These are phyloP conservation scores for Myathropa florea DNA, from an alignment of 2,888 invertebrate genomes.

Conservation along the genomic window DNA sequence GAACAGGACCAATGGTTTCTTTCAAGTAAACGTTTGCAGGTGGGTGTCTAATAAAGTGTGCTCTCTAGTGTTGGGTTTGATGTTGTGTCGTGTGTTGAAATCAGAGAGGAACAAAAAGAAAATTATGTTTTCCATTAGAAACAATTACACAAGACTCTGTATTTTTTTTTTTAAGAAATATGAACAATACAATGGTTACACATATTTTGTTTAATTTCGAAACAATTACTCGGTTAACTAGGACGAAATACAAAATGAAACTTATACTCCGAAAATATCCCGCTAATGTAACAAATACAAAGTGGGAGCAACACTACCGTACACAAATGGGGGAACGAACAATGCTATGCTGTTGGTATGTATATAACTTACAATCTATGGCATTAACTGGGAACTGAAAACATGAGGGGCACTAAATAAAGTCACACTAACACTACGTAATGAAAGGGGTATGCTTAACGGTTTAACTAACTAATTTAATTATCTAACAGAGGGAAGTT, in stretches of 20 bases:
- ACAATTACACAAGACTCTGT: constrained; percentile 39
- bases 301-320: constrained; percentile 48
- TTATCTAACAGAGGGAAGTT: neutral
- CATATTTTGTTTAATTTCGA: constrained; percentile 32
- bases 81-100: constrained; percentile 12
- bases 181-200: constrained; percentile 50
- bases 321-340: neutral
- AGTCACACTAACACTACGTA: neutral
- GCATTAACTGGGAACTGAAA: neutral
- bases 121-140: constrained; percentile 18
- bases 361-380: neutral
- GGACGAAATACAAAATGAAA: constrained; percentile 58
- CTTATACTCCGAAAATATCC: constrained; percentile 60
- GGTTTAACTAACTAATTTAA: neutral
- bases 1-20: constrained; percentile 52
- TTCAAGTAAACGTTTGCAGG: constrained; percentile 62
- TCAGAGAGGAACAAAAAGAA: neutral
- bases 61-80: constrained; percentile 37
- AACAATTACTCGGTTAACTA: constrained; percentile 61
- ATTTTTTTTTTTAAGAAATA: constrained; percentile 1
- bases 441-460: neutral
- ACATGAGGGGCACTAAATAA: neutral
- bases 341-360: neutral
- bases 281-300: constrained; percentile 52
- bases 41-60: constrained; percentile 50